Conservation (phyloP, 2,888 invertebrate species). For the Andrena bicolor region DNA sequence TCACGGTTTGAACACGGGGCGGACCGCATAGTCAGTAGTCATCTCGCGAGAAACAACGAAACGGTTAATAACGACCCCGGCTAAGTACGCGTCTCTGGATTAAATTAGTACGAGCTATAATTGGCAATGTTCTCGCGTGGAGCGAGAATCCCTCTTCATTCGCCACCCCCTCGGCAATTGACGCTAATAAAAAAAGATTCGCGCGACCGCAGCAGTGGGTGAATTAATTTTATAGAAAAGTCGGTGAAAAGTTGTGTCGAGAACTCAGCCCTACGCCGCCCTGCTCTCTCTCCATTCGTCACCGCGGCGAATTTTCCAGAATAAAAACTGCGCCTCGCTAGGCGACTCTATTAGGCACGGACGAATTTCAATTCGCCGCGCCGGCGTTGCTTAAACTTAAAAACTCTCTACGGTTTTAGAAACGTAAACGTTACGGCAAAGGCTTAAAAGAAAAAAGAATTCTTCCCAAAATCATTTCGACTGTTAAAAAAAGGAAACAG, state of each 20-base stretch:
- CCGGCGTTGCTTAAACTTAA: neutral
- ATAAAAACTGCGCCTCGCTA: slow-evolving; percentile 20
- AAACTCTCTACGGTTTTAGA: too few species aligned
- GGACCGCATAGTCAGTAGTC: slow-evolving; percentile 45
- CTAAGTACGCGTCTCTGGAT: slow-evolving; percentile 31
- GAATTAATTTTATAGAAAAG: slow-evolving; percentile 22
- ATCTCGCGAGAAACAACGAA: slow-evolving; percentile 26
- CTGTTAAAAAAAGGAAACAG: neutral
- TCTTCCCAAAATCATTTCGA: neutral
- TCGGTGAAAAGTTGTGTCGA: slow-evolving; percentile 15
- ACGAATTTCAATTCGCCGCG: neutral
- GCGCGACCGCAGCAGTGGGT: neutral
- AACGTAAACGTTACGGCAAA: neutral
- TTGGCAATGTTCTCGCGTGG: slow-evolving; percentile 52
- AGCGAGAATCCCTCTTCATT: neutral
- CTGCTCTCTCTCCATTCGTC: neutral
- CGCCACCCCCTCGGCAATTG: neutral
- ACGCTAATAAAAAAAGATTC: slow-evolving; percentile 6
- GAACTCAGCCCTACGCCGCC: neutral
- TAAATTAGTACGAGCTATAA: slow-evolving; percentile 43
- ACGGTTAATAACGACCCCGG: slow-evolving; percentile 31
- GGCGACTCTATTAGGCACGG: slow-evolving; percentile 13
- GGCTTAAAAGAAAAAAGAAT: neutral
- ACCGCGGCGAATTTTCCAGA: neutral
- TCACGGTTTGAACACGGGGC: slow-evolving; percentile 61